Evolutionary conservation across 1,140 invertebrate species (phyloP).

Genomic region (Spodoptera litura): DNA sequence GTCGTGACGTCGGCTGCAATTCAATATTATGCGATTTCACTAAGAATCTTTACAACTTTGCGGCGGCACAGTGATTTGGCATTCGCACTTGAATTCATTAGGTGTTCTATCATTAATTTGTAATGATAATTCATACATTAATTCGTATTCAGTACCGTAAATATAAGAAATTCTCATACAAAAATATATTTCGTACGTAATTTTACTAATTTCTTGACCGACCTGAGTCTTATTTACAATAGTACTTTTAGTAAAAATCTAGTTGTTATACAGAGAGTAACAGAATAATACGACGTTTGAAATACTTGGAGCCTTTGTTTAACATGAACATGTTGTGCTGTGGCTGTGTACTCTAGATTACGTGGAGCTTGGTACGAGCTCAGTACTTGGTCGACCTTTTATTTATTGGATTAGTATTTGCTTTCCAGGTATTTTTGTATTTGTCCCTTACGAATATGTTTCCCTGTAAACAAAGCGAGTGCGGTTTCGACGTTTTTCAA

Average conservation of each 20-base stretch:
- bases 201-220: too few relatives aligned
- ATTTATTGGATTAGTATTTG: slow-evolving; percentile 31
- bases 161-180: too few relatives aligned
- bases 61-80: too few relatives aligned
- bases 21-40: too few relatives aligned
- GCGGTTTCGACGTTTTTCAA: slow-evolving; percentile 12
- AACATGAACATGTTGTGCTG: slow-evolving; percentile 20
- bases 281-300: not conserved
- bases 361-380: not conserved
- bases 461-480: not conserved
- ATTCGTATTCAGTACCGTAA: too few relatives aligned
- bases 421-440: slow-evolving; percentile 3
- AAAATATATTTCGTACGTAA: too few relatives aligned
- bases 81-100: too few relatives aligned
- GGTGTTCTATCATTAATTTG: too few relatives aligned
- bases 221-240: too few relatives aligned
- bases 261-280: not conserved
- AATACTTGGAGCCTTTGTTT: slow-evolving; percentile 11
- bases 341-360: slow-evolving; percentile 23
- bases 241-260: not conserved
- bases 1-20: too few relatives aligned
- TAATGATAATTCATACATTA: too few relatives aligned
- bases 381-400: not conserved
- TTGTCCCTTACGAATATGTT: slow-evolving; percentile 9
- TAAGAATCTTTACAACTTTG: too few relatives aligned